Percentiles rank a stretch among this genome's conserved stretches.
phyloP scores from a whole-genome alignment of 64 coral and sea anemone genomes.

The Astreopora myriophthalma region DNA sequence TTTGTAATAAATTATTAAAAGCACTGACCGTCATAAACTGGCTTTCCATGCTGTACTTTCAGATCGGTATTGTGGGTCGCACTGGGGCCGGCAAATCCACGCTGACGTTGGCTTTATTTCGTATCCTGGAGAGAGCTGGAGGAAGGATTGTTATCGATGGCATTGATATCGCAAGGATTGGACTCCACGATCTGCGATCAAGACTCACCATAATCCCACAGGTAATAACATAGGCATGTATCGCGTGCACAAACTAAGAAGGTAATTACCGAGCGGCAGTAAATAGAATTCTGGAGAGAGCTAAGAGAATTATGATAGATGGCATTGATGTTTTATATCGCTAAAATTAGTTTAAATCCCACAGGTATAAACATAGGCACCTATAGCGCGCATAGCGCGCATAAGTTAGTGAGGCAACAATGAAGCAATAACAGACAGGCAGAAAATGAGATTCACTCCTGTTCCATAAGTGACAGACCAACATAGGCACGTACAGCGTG shows the following conservation, averaged over 20 bases:
- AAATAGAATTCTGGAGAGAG: constrained; percentile 55
- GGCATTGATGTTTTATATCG: constrained; percentile 68
- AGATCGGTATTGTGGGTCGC: constrained; percentile 47
- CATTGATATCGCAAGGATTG: constrained; percentile 44
- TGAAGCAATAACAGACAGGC: neutral
- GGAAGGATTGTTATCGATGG: constrained; percentile 46
- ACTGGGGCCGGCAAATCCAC: constrained; percentile 67
- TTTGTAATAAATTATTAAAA: no score
- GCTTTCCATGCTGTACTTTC: no score
- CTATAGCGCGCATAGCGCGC: neutral
- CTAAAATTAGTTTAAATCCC: constrained; percentile 76
- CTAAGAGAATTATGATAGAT: constrained; percentile 52
- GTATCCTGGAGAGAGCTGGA: constrained; percentile 60
- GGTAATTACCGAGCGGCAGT: neutral
- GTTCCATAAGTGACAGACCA: constrained; percentile 49
- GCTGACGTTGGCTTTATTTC: constrained; percentile 38
- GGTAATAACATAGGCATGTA: neutral
- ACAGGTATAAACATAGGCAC: constrained; percentile 37
- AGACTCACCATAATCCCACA: constrained; percentile 71
- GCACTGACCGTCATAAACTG: no score
- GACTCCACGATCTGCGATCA: constrained; percentile 60
- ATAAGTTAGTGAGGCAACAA: neutral
- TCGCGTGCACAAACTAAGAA: neutral
- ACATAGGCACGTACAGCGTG: neutral
- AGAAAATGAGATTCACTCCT: constrained; percentile 63